Evolutionary conservation across 1,140 invertebrate genomes (phyloP).

Genomic region (Adoxophyes honmai): DNA sequence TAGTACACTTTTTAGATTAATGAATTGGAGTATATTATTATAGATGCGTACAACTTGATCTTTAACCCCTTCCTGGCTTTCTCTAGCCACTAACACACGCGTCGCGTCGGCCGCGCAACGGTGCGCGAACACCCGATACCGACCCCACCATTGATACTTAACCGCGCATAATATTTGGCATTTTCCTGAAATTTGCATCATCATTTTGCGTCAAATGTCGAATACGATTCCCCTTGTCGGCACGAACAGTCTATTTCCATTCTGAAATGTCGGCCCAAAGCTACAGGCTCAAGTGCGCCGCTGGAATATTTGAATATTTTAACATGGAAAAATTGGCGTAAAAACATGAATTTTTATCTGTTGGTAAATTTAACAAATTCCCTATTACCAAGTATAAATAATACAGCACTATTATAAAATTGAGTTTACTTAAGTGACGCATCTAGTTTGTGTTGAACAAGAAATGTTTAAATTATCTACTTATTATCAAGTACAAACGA

Average conservation of each 20-base stretch:
- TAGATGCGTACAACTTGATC: too few relatives aligned
- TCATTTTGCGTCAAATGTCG: slow-evolving; percentile 58
- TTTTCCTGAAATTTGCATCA: slow-evolving; percentile 57
- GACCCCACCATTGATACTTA: slow-evolving; percentile 43
- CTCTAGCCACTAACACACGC: slow-evolving; percentile 18
- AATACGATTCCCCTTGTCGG: slow-evolving; percentile 54
- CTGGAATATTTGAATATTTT: slow-evolving; percentile 70
- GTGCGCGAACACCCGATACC: slow-evolving; percentile 19
- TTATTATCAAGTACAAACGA: too few relatives aligned
- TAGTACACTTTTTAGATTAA: too few relatives aligned
- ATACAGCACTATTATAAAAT: neutral
- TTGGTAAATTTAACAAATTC: slow-evolving; percentile 20
- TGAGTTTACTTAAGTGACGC: too few relatives aligned
- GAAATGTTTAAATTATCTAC: too few relatives aligned
- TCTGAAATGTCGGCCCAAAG: slow-evolving; percentile 55
- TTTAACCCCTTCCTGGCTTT: too few relatives aligned
- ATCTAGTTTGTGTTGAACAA: too few relatives aligned
- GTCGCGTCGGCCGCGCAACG: neutral
- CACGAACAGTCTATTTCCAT: slow-evolving; percentile 60
- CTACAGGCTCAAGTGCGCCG: slow-evolving; percentile 51
- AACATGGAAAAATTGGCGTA: slow-evolving; percentile 44
- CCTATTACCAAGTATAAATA: neutral
- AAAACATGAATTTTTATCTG: slow-evolving; percentile 55
- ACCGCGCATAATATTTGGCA: slow-evolving; percentile 54
- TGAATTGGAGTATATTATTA: too few relatives aligned